These are phyloP conservation scores for Drosophila siamana DNA, from an alignment of 2,888 invertebrate species.

Conservation along the genomic window DNA sequence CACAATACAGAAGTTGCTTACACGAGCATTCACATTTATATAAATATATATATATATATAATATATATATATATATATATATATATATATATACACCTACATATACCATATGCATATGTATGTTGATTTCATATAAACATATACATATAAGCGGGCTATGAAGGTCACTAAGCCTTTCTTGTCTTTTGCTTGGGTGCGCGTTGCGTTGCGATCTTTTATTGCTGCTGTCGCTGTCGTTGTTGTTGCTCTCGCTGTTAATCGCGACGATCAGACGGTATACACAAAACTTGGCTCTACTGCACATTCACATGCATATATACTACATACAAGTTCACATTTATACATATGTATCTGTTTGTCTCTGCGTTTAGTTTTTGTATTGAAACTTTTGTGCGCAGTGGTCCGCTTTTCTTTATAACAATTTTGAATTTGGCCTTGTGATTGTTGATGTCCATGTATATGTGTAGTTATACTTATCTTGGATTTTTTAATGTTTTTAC, in stretches of 20 bases:
- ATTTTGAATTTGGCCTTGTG: constrained; percentile 73
- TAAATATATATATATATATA: constrained; percentile 21
- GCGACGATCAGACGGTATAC: constrained; percentile 63
- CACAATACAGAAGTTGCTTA: constrained; percentile 57
- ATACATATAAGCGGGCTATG: constrained; percentile 70
- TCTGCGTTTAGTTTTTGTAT: constrained; percentile 38
- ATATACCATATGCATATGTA: constrained; percentile 17
- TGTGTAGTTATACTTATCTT: constrained; percentile 9
- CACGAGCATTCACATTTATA: constrained; percentile 38
- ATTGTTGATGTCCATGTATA: constrained; percentile 22
- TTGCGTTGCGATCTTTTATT: constrained; percentile 56
- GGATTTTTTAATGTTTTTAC: constrained; percentile 2
- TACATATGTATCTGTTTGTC: constrained; percentile 8
- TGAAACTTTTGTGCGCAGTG: constrained; percentile 53
- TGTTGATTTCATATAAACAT: constrained; percentile 19
- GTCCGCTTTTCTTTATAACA: constrained; percentile 73
- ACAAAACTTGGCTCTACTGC: constrained; percentile 58
- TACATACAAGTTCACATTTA: constrained; percentile 3
- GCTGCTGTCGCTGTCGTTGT: constrained; percentile 42
- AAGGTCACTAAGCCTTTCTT: constrained; percentile 79
- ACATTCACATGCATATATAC: constrained; percentile 42
- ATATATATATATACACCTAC: constrained; percentile 32
- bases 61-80: constrained; percentile 44
- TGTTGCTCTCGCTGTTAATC: constrained; percentile 60
- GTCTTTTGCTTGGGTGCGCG: constrained; percentile 67